Base-by-base conservation (phyloP, 1,140 invertebrate species). In the Drosophila tsacasi region DNA sequence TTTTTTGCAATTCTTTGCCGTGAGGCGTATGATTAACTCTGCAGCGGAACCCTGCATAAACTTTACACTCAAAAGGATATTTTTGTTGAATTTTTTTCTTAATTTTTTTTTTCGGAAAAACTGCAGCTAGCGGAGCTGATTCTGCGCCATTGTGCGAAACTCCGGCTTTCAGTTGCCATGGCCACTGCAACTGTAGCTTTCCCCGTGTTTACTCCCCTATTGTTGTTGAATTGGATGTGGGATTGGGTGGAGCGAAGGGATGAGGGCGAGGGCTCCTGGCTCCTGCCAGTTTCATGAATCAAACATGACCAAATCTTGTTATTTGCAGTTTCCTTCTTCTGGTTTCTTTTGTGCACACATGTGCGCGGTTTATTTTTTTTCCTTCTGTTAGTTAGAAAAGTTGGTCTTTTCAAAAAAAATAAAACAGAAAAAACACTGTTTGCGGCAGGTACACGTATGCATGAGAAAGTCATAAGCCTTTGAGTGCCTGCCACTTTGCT, bases 221-320 rank as follows among this genome's bases (percentile, higher is more conserved):
- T 79, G 76, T 79, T 79, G 75, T 79, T 72, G 54, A 52, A 79
- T 59, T 68, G 67, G 47, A 27, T 55, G 46, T 30, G 54, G 57
- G 57, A 47, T 13, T n/a, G 27, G 23, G 30, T 13, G 39, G 21
- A 7, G 32, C 21, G 39, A 7, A 15, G 54, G 32, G 57, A 17
- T 8, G 15, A 13, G 58, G 7, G 3, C 15, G 61, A 8, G 44
- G 35, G 39, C 12, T 39, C 35, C 42, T 23, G 30, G 49, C 21
- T 30, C 32, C 54, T 60, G 63, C 59, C 60, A 50, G 59, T 59
- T 61, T 32, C 58, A 83, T 76, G 80, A 83, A 80, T 71, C 81
- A 79, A 69, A 72, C 62, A 76, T 80, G 65, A 52, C 52, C 58
- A 64, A 83, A 83, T 83, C 81, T 83, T 76, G 81, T 83, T 81